Base-by-base conservation (phyloP, 2,113 vertebrate species). In the Porphyrio hochstetteri region DNA sequence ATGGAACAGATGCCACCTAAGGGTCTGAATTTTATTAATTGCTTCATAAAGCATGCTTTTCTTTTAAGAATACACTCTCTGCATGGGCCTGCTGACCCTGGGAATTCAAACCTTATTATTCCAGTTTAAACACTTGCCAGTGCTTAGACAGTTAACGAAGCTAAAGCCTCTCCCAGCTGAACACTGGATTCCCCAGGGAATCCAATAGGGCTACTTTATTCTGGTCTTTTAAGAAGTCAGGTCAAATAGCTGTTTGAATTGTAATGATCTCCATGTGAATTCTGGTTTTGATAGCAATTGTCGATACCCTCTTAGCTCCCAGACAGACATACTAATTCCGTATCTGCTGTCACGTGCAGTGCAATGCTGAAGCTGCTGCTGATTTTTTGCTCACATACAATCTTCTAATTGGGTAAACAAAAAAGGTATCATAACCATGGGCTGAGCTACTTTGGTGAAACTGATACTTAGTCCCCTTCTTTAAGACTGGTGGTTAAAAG, bases 51-150 rank as follows among this genome's bases (percentile, higher is more conserved):
- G 19, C 19, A 50, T 29, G 56, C 23, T 78, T 74, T 96, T 88
- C 29, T 95, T 90, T 75, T 55, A 69, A 94, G 96, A 88, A 88
- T 61, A 82, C 80, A 75, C 27, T 84, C 50, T 61, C 60, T 53
- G n/a, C 25, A 12, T 75, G 92, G 93, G 88, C 77, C 88, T 93
- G 40, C 38, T 96, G 92, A 93, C 95, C 92, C 57, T 88, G 65
- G 38, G 53, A 96, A 88, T 94, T 92, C 80, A 92, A 92, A 95
- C 65, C 86, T 95, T 92, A 88, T 97, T 94, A 93, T 72, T 94
- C 81, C 13, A 56, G 60, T 88, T 96, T 91, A 92, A 93, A 94
- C 82, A 94, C n/a, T 96, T 93, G 82, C 77, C 86, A 76, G 48
- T 71, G 48, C 75, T 78, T 29, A 75, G 79, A 74, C 38, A 57